Base-by-base conservation (phyloP, 2,113 vertebrate species). In the Rynchops niger region DNA sequence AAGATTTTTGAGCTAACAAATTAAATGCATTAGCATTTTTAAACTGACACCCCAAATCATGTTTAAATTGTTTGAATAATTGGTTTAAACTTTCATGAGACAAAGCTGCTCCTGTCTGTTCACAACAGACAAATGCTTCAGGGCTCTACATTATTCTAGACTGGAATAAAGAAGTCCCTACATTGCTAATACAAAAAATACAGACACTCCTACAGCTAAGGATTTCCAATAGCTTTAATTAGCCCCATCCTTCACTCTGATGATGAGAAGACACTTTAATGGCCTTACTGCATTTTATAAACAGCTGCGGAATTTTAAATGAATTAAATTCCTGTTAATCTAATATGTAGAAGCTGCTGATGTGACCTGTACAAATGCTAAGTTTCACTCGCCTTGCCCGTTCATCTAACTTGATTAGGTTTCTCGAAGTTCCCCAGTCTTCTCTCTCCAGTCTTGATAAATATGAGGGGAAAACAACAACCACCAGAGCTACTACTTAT, bases 281-380 rank as follows among this genome's bases (percentile, higher is more conserved):
- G 50, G 70, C 34, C n/a, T 71, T 30, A 38, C 7, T n/a, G 40
- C 58, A 40, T 82, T 83, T 81, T 49, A 70, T 18, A 81, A 91
- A 56, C 36, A 94, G 86, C 63, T 71, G 50, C 77, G 77, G 72
- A 93, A 94, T 78, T 93, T 86, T 73, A 69, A 86, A 91, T 77
- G 77, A 50, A 85, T 86, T 82, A 58, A 55, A 65, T 81, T 85
- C 11, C 55, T 43, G 17, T 17, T 70, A 52, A 86, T 81, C 50
- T 81, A 83, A 49, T 86, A 52, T 7, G 27, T 9, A 62, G 45
- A 91, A 89, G 63, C 5, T 36, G 43, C 16, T 86, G 45, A 50
- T 2, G 0, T 27, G 67, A 65, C 49, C 29, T 49, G 52, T 17
- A 52, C 22, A 82, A 86, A 69, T 3, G 18, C 10, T 9, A 58